These are phyloP conservation scores for Calcarius lapponicus DNA, from an alignment of 2,797 vertebrate genomes.

Conservation along the genomic window DNA sequence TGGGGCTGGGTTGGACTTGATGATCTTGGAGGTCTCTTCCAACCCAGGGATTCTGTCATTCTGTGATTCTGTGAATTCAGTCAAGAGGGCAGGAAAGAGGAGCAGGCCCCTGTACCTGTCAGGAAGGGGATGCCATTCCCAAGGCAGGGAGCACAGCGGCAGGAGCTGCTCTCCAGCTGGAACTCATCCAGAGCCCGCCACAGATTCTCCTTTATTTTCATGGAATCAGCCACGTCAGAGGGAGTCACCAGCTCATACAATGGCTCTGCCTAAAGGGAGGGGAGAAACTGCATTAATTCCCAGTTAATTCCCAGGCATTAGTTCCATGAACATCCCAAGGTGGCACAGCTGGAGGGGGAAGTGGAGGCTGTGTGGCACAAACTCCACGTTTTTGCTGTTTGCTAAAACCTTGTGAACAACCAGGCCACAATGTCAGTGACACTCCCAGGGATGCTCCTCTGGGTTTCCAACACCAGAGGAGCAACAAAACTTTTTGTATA, in stretches of 20 bases:
- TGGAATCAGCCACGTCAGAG: constrained; percentile 76
- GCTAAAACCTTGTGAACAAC: background rate
- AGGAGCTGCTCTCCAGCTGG: constrained; percentile 83
- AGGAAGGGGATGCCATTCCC: constrained; percentile 88
- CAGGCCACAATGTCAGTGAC: accelerated
- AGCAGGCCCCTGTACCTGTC: constrained; percentile 79
- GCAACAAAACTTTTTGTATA: accelerated
- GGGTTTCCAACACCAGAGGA: background rate
- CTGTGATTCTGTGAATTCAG: background rate
- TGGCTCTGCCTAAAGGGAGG: constrained; percentile 77
- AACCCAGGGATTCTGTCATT: background rate
- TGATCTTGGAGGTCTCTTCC: background rate
- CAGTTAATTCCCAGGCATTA: background rate
- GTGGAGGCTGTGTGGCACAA: background rate
- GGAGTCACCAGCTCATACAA: constrained; percentile 87
- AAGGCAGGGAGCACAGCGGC: constrained; percentile 85
- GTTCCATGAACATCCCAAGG: background rate
- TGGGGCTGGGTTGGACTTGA: background rate
- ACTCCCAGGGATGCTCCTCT: background rate
- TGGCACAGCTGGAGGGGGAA: background rate
- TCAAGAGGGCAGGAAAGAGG: background rate
- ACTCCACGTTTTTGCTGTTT: background rate
- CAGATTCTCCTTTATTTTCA: constrained; percentile 84
- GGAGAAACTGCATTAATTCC: background rate
- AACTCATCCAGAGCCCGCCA: constrained; percentile 84